These are phyloP conservation scores for Sebastes jordani DNA, from an alignment of 2,797 vertebrate genomes.

Conservation along the genomic window DNA sequence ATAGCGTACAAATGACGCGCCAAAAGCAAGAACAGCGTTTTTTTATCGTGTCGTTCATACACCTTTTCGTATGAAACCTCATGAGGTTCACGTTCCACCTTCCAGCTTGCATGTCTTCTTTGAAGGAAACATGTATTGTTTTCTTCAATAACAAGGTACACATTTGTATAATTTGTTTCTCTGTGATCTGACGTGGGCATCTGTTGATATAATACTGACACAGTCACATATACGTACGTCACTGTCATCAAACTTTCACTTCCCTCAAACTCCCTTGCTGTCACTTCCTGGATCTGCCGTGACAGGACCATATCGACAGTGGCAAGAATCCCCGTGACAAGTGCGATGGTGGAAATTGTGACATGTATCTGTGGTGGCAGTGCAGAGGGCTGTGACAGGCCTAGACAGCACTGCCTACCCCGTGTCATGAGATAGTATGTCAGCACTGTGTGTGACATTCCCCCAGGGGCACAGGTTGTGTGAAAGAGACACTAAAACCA, in stretches of 20 bases:
- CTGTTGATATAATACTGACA: background rate
- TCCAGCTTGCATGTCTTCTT: background rate
- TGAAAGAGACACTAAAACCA: constrained; percentile 27
- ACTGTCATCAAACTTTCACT: constrained; percentile 11
- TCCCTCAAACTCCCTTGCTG: background rate
- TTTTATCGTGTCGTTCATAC: too few relatives aligned
- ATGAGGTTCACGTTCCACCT: background rate
- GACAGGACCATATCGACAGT: constrained; percentile 7
- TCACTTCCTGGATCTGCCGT: background rate
- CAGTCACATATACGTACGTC: background rate
- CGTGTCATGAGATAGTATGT: constrained; percentile 41
- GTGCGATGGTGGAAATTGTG: constrained; percentile 33
- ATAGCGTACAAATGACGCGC: too few relatives aligned
- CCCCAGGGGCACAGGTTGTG: constrained; percentile 24
- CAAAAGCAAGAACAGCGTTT: too few relatives aligned
- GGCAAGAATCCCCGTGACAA: constrained; percentile 28
- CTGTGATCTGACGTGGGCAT: background rate
- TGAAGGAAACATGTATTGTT: background rate
- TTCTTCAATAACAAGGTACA: background rate
- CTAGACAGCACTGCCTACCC: constrained; percentile 20
- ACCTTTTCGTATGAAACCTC: too few relatives aligned
- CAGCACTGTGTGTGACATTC: constrained; percentile 39
- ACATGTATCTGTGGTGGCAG: constrained; percentile 35
- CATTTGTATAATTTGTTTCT: background rate
- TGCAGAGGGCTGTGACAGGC: constrained; percentile 28